Conservation (phyloP, 1,140 invertebrate species). For the Carcinoscorpius rotundicauda region DNA sequence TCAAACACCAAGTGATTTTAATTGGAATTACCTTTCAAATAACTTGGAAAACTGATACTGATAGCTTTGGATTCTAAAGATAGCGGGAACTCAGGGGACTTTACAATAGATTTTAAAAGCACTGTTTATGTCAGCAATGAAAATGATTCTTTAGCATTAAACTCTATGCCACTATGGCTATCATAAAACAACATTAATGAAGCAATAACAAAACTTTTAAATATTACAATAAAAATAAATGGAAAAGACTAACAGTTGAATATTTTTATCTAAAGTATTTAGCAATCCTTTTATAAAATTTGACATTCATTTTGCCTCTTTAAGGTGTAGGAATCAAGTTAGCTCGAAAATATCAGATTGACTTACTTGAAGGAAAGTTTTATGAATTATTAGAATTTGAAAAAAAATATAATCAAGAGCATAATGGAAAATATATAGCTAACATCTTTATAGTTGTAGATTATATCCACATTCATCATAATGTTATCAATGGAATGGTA, state of each 20-base stretch:
- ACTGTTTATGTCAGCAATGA: neutral
- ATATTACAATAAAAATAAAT: neutral
- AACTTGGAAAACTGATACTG: constrained; percentile 1
- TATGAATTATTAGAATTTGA: constrained; percentile 8
- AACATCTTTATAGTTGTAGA: neutral
- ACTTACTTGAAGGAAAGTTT: constrained; percentile 3
- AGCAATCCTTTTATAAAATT: constrained; percentile 1
- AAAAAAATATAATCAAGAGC: constrained; percentile 1
- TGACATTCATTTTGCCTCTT: constrained; percentile 3
- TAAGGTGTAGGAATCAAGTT: constrained; percentile 7
- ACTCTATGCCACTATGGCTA: neutral
- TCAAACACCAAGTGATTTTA: constrained; percentile 4
- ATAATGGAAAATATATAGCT: constrained; percentile 7
- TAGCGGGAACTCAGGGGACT: constrained; percentile 8
- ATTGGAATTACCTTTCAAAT: constrained; percentile 1
- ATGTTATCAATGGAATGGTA: neutral
- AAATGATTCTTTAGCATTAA: neutral
- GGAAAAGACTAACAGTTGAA: no score
- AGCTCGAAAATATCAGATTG: constrained; percentile 4
- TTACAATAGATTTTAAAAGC: constrained; percentile 1
- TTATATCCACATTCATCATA: constrained; percentile 10
- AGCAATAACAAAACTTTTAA: constrained; percentile 2
- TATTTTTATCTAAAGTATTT: no score
- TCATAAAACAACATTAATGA: constrained; percentile 7
- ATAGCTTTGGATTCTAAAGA: neutral